These are phyloP conservation scores for Lymantria dispar DNA, from an alignment of 2,888 invertebrate genomes.

Conservation along the genomic window DNA sequence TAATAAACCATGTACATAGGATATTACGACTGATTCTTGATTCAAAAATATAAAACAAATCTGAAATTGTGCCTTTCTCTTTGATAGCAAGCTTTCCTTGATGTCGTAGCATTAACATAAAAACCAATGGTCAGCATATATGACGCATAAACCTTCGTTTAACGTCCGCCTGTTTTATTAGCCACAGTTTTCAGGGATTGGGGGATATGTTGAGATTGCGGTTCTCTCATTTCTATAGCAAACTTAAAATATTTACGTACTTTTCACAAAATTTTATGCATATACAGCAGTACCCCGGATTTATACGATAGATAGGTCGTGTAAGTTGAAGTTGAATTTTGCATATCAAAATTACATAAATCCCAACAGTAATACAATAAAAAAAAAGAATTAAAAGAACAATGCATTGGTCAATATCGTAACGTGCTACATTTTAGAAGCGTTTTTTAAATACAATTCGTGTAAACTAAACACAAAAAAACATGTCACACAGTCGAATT, in stretches of 20 bases:
- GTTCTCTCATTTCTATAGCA: background rate
- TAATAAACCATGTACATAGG: too few relatives aligned
- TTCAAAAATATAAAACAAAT: too few relatives aligned
- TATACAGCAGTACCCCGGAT: background rate
- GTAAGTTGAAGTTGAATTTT: too few relatives aligned
- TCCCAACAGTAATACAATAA: too few relatives aligned
- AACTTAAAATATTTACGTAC: background rate
- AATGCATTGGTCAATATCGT: too few relatives aligned
- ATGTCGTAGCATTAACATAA: constrained; percentile 7
- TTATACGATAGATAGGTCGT: too few relatives aligned
- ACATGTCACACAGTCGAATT: constrained; percentile 14
- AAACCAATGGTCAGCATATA: constrained; percentile 6
- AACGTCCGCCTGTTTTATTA: constrained; percentile 3
- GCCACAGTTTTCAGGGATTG: constrained; percentile 6
- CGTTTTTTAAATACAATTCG: background rate
- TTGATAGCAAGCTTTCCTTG: constrained; percentile 1
- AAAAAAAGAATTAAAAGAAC: too few relatives aligned
- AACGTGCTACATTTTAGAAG: too few relatives aligned
- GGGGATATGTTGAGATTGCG: constrained; percentile 4
- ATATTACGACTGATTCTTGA: too few relatives aligned
- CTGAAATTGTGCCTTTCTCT: background rate
- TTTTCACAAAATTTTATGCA: background rate
- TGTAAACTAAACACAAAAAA: constrained; percentile 16
- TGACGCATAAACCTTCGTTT: constrained; percentile 9
- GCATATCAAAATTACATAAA: too few relatives aligned